These are phyloP conservation scores for Druceiella hillmani DNA, from an alignment of 2,888 invertebrate genomes.

Conservation along the genomic window DNA sequence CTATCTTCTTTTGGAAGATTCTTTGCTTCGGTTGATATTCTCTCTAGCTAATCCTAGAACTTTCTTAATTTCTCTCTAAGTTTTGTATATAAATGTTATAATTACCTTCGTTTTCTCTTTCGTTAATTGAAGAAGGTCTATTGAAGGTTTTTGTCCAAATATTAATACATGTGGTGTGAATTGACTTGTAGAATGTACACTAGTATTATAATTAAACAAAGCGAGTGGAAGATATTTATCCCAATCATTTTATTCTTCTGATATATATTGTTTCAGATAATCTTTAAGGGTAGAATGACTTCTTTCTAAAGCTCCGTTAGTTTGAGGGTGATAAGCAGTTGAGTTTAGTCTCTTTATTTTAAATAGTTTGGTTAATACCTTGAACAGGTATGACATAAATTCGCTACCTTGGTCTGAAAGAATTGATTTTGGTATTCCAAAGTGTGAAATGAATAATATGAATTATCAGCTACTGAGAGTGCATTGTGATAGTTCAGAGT, in stretches of 20 bases:
- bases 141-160: slow-evolving; percentile 25
- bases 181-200: slow-evolving; percentile 27
- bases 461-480: slow-evolving; percentile 24
- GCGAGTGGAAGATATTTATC: slow-evolving; percentile 26
- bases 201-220: slow-evolving; percentile 28
- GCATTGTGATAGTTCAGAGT: slow-evolving; percentile 25
- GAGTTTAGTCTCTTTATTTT: slow-evolving; percentile 25
- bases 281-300: slow-evolving; percentile 25
- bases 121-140: slow-evolving; percentile 20
- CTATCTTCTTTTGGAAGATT: slow-evolving; percentile 20
- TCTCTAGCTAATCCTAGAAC: slow-evolving; percentile 18
- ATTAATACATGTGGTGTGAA: slow-evolving; percentile 28
- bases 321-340: slow-evolving; percentile 27
- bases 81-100: slow-evolving; percentile 22
- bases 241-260: slow-evolving; percentile 26
- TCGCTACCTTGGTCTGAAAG: slow-evolving; percentile 30
- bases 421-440: slow-evolving; percentile 27
- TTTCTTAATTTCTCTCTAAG: slow-evolving; percentile 22
- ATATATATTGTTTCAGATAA: slow-evolving; percentile 27
- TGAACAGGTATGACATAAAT: slow-evolving; percentile 28
- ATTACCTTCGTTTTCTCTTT: slow-evolving; percentile 17
- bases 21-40: slow-evolving; percentile 21
- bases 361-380: slow-evolving; percentile 26
- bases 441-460: slow-evolving; percentile 24
- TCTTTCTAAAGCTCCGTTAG: slow-evolving; percentile 26